Conservation (phyloP, 2,888 invertebrate species). For the Pinctada fucata region DNA sequence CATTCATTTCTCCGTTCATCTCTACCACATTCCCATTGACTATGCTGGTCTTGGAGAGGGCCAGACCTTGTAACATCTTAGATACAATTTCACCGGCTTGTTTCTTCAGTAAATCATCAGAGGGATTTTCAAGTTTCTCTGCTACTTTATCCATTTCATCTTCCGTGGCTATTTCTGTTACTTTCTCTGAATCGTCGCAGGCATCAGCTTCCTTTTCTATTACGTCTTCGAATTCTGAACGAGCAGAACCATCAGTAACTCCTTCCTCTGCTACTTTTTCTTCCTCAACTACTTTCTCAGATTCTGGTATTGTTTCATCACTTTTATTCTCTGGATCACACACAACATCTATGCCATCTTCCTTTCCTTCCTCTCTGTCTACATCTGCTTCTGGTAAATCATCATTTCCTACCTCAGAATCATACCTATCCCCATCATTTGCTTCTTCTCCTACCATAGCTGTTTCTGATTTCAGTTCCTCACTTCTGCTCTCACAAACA, state of each 20-base stretch:
- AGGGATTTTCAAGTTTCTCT: no score
- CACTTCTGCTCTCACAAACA: no score
- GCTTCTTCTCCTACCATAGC: background rate
- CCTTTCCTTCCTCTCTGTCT: background rate
- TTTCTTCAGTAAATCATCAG: background rate
- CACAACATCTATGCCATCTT: no score
- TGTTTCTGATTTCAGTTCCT: background rate
- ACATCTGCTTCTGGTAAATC: background rate
- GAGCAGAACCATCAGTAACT: background rate
- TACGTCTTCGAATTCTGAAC: background rate
- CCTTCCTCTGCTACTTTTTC: background rate
- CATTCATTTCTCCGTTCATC: background rate
- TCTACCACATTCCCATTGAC: constrained; percentile 22
- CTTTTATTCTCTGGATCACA: no score
- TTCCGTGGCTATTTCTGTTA: background rate
- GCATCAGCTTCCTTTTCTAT: constrained; percentile 36
- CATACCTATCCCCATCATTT: background rate
- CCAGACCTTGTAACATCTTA: background rate
- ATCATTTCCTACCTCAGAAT: background rate
- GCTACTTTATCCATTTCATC: background rate
- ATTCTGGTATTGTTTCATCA: background rate
- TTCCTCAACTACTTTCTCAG: background rate
- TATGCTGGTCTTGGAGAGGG: background rate
- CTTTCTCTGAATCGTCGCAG: background rate
- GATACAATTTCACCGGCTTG: background rate